Evolutionary conservation across 2,113 vertebrate species (phyloP), one percentile per base, ranked within the genome.

Genomic region (Herpailurus yagouaroundi): DNA sequence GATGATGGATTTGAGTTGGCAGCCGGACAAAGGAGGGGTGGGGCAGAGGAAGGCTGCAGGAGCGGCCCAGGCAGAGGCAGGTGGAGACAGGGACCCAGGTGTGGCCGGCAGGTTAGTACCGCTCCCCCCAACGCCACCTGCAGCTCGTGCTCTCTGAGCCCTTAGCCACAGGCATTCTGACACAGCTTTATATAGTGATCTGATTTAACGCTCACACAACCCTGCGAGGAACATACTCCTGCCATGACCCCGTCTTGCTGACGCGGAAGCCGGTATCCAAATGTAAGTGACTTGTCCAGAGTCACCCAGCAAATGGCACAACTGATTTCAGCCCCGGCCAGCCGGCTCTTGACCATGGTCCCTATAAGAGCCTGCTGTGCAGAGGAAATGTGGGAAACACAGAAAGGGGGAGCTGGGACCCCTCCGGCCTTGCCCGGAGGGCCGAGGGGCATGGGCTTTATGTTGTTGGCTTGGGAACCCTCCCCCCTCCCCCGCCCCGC

Each of bases 331-430:
- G 27, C 25, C 33, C 19, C 0, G 2, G 68, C 60, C 52, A 33
- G 3, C 6, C 7, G 6, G 66, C 38, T 73, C 23, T 25, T 38
- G 33, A 23, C 48, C 7, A 21, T 1, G 7, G 29, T 85, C 27
- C 4, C 0, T 4, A 2, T 9, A 52, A 16, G n/a, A 79, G 57
- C 29, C 2, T 2, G 18, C n/a, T 5, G 1, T 33, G 1, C 16
- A 6, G 31, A 64, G 48, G 64, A 60, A 18, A 9, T 36, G 71
- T 41, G 45, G 73, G 64, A 31, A 64, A 10, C 79, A 16, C 15
- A 9, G 48, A 25, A 52, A 18, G 25, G 55, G 33, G 15, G 45
- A 16, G 38, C 52, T 36, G 91, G 31, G 33, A 27, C 2, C 55
- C 48, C 38, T 27, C 33, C 4, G 29, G 57, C 33, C 88, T 82